phyloP scores from a whole-genome alignment of 2,797 vertebrate genomes.

The Podarcis siculus region DNA sequence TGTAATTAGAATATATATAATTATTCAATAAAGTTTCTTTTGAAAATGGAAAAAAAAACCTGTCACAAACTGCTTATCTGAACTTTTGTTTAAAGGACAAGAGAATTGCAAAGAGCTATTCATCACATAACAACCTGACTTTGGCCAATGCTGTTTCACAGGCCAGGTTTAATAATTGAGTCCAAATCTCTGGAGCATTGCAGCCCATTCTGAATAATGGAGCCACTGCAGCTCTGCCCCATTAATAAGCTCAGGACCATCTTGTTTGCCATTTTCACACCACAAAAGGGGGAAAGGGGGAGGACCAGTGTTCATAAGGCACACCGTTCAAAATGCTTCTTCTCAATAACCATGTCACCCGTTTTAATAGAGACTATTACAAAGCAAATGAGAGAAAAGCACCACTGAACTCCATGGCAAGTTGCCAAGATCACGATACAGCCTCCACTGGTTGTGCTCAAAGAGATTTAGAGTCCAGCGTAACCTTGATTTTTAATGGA shows the following conservation, averaged over 20 bases:
- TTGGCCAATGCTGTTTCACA: conserved; percentile 35
- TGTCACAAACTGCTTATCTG: conserved; percentile 29
- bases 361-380: conserved; percentile 53
- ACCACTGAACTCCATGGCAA: conserved; percentile 61
- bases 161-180: background rate
- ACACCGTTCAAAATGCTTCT: conserved; percentile 20
- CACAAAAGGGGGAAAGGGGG: conserved; percentile 22
- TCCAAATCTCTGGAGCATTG: background rate
- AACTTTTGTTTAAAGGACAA: conserved; percentile 19
- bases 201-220: background rate
- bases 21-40: no score
- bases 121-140: conserved; percentile 48
- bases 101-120: background rate
- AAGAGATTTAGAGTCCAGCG: conserved; percentile 74
- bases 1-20: no score
- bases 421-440: conserved; percentile 63
- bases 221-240: conserved; percentile 11
- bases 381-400: conserved; percentile 64
- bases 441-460: conserved; percentile 65
- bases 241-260: background rate
- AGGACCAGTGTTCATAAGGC: background rate
- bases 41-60: no score
- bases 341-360: background rate
- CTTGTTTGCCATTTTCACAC: background rate
- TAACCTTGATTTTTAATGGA: conserved; percentile 79